A percentile compares a stretch with the other conserved stretches of the same genome.
Evolutionary conservation across 2,113 vertebrate species (phyloP).

Genomic region (Anhinga rufa): DNA sequence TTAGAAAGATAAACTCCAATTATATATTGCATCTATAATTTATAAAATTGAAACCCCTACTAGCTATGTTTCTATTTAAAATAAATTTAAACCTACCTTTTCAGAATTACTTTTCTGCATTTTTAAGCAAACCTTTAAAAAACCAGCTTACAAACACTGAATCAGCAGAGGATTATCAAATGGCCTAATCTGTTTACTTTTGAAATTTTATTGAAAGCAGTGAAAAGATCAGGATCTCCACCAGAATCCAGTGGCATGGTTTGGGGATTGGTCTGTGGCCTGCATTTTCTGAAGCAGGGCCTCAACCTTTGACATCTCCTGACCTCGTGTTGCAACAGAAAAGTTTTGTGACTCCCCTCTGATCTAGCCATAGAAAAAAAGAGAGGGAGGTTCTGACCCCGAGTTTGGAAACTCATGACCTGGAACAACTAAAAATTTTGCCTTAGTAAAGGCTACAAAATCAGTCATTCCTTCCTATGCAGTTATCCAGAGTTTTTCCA

Average conservation of each 20-base stretch:
- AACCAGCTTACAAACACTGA: not conserved
- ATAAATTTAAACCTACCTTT: not conserved
- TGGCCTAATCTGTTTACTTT: not conserved
- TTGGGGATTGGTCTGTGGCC: not conserved
- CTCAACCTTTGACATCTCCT: constrained; percentile 13
- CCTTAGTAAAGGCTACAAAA: not conserved
- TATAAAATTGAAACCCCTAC: not conserved
- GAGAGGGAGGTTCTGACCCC: not conserved
- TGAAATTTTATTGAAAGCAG: not conserved
- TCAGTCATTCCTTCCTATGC: not conserved
- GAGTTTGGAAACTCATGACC: not conserved
- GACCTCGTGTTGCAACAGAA: not conserved
- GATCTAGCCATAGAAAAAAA: not conserved
- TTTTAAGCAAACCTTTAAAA: not conserved
- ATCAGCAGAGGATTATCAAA: not conserved
- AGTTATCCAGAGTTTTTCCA: not conserved
- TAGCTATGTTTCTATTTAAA: not conserved
- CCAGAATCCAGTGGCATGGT: not conserved
- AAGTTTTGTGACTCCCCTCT: not conserved
- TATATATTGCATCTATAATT: not conserved
- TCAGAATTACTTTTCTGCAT: not conserved
- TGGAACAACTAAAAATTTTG: not conserved
- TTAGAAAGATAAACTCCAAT: not conserved
- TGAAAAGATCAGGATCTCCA: not conserved
- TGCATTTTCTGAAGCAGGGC: not conserved